Percentiles rank a stretch among this genome's conserved stretches.
phyloP scores from a whole-genome alignment of 2,888 invertebrate genomes.

The Stegana nigrithorax region DNA sequence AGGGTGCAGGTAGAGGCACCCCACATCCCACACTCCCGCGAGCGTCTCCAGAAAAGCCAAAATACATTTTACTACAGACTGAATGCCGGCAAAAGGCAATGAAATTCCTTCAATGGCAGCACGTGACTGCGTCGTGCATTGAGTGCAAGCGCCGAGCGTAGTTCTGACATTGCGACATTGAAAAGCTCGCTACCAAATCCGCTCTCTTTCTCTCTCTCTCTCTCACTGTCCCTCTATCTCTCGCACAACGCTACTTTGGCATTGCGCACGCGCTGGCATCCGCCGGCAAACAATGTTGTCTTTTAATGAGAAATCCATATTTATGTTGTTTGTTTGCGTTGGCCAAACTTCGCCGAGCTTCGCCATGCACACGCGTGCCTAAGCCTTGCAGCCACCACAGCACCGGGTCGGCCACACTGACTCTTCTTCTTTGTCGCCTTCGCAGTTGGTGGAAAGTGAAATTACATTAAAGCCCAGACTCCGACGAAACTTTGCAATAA shows the following conservation, averaged over 20 bases:
- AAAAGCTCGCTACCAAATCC: not conserved
- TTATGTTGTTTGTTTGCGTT: constrained; percentile 54
- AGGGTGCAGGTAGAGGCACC: not conserved
- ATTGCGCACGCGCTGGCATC: constrained; percentile 37
- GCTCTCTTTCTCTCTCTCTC: constrained; percentile 12
- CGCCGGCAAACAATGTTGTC: constrained; percentile 44
- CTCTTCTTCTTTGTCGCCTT: too few relatives aligned
- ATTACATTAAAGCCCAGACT: not conserved
- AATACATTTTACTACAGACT: too few relatives aligned
- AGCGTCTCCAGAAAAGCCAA: constrained; percentile 24
- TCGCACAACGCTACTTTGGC: constrained; percentile 25
- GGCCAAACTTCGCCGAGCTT: too few relatives aligned
- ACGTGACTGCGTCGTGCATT: constrained; percentile 45
- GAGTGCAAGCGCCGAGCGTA: constrained; percentile 26
- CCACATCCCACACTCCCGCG: not conserved
- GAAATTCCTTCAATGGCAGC: constrained; percentile 58
- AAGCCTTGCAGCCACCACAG: too few relatives aligned
- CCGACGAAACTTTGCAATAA: constrained; percentile 49
- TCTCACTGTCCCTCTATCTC: constrained; percentile 25
- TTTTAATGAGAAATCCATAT: constrained; percentile 62
- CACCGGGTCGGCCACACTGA: too few relatives aligned
- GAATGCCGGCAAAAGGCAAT: constrained; percentile 51
- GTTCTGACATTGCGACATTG: not conserved
- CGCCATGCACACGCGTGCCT: too few relatives aligned
- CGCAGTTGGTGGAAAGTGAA: constrained; percentile 17